A percentile compares a stretch with the other conserved stretches of the same genome.
Evolutionary conservation across 23 tunicate species (phyloP).

Genomic region (Halocynthia roretzi): DNA sequence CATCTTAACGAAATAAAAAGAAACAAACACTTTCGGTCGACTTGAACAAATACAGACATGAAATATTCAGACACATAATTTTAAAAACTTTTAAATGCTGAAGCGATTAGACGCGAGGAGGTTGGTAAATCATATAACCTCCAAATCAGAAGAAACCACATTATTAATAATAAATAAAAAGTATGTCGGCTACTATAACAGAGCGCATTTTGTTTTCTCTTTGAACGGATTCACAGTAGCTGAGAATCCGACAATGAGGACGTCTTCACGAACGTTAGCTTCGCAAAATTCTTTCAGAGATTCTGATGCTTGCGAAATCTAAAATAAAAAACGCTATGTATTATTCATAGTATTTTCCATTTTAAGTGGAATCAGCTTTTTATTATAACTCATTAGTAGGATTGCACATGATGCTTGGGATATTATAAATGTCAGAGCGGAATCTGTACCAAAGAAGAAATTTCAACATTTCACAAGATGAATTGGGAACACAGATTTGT

Average conservation of each 20-base stretch:
- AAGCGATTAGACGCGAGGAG: neutral
- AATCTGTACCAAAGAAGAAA: neutral
- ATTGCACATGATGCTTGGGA: neutral
- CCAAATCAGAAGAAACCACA: neutral
- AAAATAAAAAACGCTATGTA: neutral
- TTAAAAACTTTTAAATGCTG: neutral
- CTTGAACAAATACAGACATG: too few species aligned
- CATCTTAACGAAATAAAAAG: too few species aligned
- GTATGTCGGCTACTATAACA: slow-evolving; percentile 1
- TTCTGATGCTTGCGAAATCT: slow-evolving; percentile 41
- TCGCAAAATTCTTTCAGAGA: slow-evolving; percentile 29
- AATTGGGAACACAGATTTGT: neutral
- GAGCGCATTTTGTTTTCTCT: slow-evolving; percentile 30
- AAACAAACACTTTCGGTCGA: too few species aligned
- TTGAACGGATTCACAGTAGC: slow-evolving; percentile 39
- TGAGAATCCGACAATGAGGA: slow-evolving; percentile 33
- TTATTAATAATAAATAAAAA: neutral
- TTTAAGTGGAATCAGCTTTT: neutral
- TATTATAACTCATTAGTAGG: neutral
- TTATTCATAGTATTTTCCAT: too few species aligned
- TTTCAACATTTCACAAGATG: neutral
- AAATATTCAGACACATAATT: too few species aligned
- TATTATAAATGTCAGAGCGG: neutral
- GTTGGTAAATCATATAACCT: neutral
- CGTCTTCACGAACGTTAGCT: slow-evolving; percentile 25